These are phyloP conservation scores for Temnothorax curvispinosus DNA, from an alignment of 1,140 invertebrate genomes.

Conservation along the genomic window DNA sequence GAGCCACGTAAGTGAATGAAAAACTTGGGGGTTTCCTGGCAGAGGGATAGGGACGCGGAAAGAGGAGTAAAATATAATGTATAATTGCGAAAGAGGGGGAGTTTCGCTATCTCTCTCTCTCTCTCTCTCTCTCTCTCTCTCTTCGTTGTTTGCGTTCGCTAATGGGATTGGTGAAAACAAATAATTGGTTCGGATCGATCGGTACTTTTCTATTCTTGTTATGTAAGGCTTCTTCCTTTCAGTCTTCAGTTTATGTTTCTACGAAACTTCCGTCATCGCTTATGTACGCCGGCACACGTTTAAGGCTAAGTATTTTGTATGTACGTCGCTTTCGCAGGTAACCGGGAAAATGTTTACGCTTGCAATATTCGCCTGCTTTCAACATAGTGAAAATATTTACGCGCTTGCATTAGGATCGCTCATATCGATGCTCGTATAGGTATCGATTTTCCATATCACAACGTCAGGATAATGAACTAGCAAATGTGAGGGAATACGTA, in stretches of 20 bases:
- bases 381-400: conserved; percentile 53
- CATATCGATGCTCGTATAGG: not conserved
- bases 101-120: not conserved
- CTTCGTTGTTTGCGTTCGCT: not conserved
- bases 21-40: conserved; percentile 26
- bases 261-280: conserved; percentile 19
- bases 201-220: conserved; percentile 9
- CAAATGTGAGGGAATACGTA: not conserved
- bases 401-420: conserved; percentile 30
- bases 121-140: not conserved
- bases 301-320: conserved; percentile 29
- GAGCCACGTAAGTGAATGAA: conserved; percentile 78
- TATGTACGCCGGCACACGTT: conserved; percentile 22
- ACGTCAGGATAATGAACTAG: conserved; percentile 25
- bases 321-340: conserved; percentile 36
- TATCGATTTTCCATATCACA: conserved; percentile 38
- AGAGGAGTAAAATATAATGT: conserved; percentile 40
- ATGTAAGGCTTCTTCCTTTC: not conserved
- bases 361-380: conserved; percentile 48
- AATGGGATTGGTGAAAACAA: conserved; percentile 41
- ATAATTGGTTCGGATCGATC: conserved; percentile 47
- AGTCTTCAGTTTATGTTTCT: conserved; percentile 2
- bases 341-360: conserved; percentile 45
- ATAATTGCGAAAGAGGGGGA: not conserved
- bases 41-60: not conserved